Conservation (phyloP, 2,113 vertebrate genomes). For the Sclerurus mexicanus region DNA sequence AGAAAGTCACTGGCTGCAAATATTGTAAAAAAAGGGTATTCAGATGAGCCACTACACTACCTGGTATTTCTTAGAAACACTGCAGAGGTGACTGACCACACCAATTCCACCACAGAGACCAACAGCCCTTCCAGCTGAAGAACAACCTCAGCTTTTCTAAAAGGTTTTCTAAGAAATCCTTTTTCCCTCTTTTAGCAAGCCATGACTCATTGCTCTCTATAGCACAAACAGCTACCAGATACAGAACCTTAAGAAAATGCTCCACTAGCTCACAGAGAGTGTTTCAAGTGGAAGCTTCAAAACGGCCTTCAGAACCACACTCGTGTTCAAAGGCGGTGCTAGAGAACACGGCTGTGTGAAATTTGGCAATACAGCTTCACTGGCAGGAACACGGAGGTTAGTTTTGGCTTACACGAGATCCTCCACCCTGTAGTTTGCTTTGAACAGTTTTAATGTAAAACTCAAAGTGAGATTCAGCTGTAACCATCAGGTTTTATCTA, state of each 20-base stretch:
- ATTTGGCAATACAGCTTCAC: conserved; percentile 29
- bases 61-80: conserved; percentile 24
- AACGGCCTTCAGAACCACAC: conserved; percentile 49
- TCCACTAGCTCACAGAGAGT: conserved; percentile 13
- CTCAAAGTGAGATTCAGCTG: conserved; percentile 8
- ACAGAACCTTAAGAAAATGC: conserved; percentile 36
- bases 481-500: conserved; percentile 2
- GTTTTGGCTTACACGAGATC: conserved; percentile 42
- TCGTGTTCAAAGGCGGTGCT: conserved; percentile 55
- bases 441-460: conserved; percentile 51
- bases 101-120: conserved; percentile 22
- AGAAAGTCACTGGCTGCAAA: neutral
- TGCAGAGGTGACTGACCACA: conserved; percentile 7
- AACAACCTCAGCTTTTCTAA: neutral
- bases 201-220: conserved; percentile 31
- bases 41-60: neutral
- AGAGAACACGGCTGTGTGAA: conserved; percentile 35
- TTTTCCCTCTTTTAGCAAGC: conserved; percentile 7
- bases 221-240: conserved; percentile 55
- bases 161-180: conserved; percentile 53
- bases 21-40: neutral
- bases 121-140: conserved; percentile 1
- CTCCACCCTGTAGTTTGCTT: conserved; percentile 50
- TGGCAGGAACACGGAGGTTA: conserved; percentile 48
- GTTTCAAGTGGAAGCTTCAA: conserved; percentile 55